Evolutionary conservation across 2,797 vertebrate species (phyloP), one percentile per base, ranked within the genome.

Genomic region (Heterohyrax brucei): DNA sequence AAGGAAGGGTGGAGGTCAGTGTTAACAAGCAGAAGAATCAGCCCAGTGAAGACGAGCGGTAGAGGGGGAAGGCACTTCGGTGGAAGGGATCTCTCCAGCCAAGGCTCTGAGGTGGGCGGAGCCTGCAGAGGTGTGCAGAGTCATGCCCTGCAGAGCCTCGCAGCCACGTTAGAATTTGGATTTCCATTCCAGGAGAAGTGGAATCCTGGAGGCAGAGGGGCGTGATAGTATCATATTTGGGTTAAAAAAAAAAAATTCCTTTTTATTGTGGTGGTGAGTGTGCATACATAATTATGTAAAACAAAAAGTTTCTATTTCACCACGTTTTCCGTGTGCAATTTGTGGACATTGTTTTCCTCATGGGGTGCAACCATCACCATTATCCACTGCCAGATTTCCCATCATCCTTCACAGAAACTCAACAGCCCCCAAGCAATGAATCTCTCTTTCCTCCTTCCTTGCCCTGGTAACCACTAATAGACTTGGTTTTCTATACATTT

Each of bases 221-320:
- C 5, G 0, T 2, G 61, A 77, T 1, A 26, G 7, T 22, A 0
- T 64, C 75, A 16, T 18, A 10, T 39, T n/a, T 50, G 53, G 24
- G 14, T 72, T 24, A 33, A 26, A 33, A 72, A n/a, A n/a, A n/a
- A 33, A 70, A n/a, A 33, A 72, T 72, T 64, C 13, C 4, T 16
- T 56, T 56, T 56, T 56, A 56, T 56, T 56, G 53, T 56, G 53
- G 53, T 56, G 53, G 53, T 56, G 53, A 13, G 53, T 56, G 53
- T 56, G 53, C 18, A 4, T 56, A 56, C 18, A 56, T 56, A 56
- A 39, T 39, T 56, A 56, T 13, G 18, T 56, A 56, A 14, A 56
- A 13, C 53, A 56, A 56, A 16, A 56, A n/a, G 12, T 30, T 70
- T 30, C 13, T 6, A n/a, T 70, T 70, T 70, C 30, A 70, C n/a